Evolutionary conservation across 2,113 vertebrate species (phyloP).

Genomic region (Centrocercus urophasianus): DNA sequence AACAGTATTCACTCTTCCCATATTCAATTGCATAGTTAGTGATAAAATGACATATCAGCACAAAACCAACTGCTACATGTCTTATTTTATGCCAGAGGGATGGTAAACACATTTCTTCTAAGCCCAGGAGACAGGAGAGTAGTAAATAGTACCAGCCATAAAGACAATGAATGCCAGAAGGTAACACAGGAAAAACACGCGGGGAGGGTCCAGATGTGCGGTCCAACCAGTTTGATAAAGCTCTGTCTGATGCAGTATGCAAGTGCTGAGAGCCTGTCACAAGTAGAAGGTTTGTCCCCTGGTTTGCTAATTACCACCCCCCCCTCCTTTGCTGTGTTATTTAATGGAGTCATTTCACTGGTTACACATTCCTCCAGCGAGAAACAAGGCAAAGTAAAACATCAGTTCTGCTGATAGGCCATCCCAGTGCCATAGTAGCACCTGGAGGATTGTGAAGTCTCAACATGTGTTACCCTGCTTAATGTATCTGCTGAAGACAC

Average conservation of each 20-base stretch:
- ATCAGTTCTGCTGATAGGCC: neutral
- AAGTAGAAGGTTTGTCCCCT: neutral
- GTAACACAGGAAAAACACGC: neutral
- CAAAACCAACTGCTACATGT: neutral
- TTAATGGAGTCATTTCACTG: neutral
- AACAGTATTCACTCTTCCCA: neutral
- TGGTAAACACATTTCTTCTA: neutral
- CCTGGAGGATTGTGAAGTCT: neutral
- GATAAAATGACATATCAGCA: neutral
- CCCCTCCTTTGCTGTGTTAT: neutral
- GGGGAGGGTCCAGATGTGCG: neutral
- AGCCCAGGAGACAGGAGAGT: neutral
- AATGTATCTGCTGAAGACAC: neutral
- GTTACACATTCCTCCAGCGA: neutral
- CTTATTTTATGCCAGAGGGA: neutral
- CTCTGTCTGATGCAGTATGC: neutral
- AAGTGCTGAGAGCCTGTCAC: neutral
- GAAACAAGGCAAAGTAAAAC: neutral
- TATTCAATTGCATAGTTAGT: neutral
- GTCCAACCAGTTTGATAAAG: neutral
- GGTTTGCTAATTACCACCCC: neutral
- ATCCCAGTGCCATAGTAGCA: neutral
- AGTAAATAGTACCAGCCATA: neutral
- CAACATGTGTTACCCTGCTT: neutral
- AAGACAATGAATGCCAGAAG: neutral